A percentile compares a stretch with the other conserved stretches of the same genome.
These are phyloP conservation scores for Heloderma charlesbogerti DNA, from an alignment of 2,113 vertebrate species.

Conservation along the genomic window DNA sequence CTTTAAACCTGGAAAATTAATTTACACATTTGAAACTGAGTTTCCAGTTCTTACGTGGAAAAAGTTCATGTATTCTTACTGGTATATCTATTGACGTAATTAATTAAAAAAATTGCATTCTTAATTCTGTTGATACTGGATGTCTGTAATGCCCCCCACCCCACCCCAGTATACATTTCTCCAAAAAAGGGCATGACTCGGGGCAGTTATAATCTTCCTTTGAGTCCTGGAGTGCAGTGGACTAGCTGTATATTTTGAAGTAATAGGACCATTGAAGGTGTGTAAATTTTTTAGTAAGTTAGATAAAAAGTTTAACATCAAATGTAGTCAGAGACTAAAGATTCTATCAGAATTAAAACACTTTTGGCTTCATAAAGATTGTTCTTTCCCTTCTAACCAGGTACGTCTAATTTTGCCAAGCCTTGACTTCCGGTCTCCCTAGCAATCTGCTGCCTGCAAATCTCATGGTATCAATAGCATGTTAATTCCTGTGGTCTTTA, in stretches of 20 bases:
- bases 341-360: neutral
- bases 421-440: conserved; percentile 8
- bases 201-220: neutral
- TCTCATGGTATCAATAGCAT: conserved; percentile 16
- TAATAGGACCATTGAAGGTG: neutral
- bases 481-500: conserved; percentile 8
- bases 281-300: neutral
- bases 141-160: neutral
- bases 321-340: neutral
- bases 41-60: neutral
- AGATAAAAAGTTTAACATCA: neutral
- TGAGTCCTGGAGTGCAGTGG: neutral
- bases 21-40: neutral
- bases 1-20: neutral
- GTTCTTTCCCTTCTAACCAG: conserved; percentile 24
- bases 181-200: neutral
- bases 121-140: neutral
- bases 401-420: conserved; percentile 22
- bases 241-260: neutral
- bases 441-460: conserved; percentile 20
- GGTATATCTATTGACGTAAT: neutral
- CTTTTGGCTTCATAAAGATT: conserved; percentile 4
- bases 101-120: neutral
- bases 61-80: neutral
- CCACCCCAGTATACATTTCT: neutral